Percentiles rank a stretch among this genome's conserved stretches.
phyloP scores from a whole-genome alignment of 2,888 invertebrate genomes.

The Phrixothrix hirtus region DNA sequence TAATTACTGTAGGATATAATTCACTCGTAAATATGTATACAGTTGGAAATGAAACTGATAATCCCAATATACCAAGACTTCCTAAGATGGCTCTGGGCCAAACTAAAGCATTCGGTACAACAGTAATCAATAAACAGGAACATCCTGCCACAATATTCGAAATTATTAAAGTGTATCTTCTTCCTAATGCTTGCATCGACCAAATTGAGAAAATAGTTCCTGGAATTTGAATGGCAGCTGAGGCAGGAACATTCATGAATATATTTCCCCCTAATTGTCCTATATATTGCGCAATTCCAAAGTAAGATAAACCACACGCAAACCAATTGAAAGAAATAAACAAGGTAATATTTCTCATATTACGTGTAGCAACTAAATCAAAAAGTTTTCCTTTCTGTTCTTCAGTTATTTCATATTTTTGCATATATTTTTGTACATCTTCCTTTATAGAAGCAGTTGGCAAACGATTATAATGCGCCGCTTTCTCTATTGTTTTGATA shows the following conservation, averaged over 20 bases:
- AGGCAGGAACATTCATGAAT: constrained; percentile 82
- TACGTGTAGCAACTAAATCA: constrained; percentile 71
- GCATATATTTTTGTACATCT: too few relatives aligned
- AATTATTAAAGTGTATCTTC: constrained; percentile 67
- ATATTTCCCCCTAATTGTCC: constrained; percentile 79
- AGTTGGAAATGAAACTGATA: constrained; percentile 82
- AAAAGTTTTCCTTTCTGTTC: constrained; percentile 56
- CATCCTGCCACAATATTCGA: constrained; percentile 67
- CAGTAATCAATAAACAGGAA: constrained; percentile 67
- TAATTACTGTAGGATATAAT: constrained; percentile 84
- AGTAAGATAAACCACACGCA: constrained; percentile 84
- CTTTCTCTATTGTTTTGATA: too few relatives aligned
- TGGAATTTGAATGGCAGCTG: constrained; percentile 70
- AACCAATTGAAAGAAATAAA: constrained; percentile 80
- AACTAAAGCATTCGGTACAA: constrained; percentile 58
- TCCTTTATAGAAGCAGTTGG: too few relatives aligned
- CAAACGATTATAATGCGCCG: constrained; percentile 59
- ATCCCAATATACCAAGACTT: constrained; percentile 76
- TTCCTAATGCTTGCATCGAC: constrained; percentile 67
- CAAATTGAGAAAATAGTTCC: constrained; percentile 62
- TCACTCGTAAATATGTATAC: constrained; percentile 88
- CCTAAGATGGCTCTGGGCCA: constrained; percentile 67
- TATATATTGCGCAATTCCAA: constrained; percentile 83
- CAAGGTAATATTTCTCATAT: constrained; percentile 70
- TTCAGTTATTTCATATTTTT: too few relatives aligned